Conservation (phyloP, 2,888 invertebrate genomes). For the Andricus curvator region DNA sequence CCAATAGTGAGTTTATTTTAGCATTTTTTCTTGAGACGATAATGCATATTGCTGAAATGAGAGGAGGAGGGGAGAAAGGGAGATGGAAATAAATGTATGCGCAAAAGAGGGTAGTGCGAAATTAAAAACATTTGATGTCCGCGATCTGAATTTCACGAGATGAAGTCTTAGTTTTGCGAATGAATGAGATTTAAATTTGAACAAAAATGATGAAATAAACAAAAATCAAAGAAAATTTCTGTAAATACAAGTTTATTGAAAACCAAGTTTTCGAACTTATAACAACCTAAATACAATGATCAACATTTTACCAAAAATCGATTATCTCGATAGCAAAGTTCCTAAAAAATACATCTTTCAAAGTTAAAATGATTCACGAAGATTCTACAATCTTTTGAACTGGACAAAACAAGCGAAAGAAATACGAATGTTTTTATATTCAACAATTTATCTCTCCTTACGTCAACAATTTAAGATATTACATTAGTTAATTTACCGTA, state of each 20-base stretch:
- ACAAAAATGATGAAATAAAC: neutral
- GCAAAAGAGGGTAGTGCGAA: too few relatives aligned
- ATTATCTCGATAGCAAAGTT: neutral
- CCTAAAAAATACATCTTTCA: neutral
- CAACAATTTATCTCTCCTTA: slow-evolving; percentile 46
- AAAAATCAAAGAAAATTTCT: neutral
- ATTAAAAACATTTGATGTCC: too few relatives aligned
- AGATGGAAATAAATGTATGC: too few relatives aligned
- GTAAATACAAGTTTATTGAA: slow-evolving; percentile 5
- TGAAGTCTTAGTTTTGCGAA: neutral
- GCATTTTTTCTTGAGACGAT: too few relatives aligned
- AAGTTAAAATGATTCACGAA: neutral
- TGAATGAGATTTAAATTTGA: neutral
- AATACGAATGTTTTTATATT: slow-evolving; percentile 22
- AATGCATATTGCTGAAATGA: too few relatives aligned
- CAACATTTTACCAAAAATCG: neutral
- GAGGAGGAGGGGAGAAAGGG: too few relatives aligned
- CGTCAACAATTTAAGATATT: slow-evolving; percentile 57
- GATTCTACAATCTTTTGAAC: neutral
- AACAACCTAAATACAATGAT: neutral
- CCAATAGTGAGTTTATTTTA: too few relatives aligned
- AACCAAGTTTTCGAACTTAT: neutral
- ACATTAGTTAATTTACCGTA: slow-evolving; percentile 52
- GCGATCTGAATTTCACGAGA: neutral
- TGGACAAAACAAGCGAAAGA: neutral